A percentile compares a stretch with the other conserved stretches of the same genome.
These are phyloP conservation scores for Amniataba percoides DNA, from an alignment of 2,797 vertebrate genomes.

Conservation along the genomic window DNA sequence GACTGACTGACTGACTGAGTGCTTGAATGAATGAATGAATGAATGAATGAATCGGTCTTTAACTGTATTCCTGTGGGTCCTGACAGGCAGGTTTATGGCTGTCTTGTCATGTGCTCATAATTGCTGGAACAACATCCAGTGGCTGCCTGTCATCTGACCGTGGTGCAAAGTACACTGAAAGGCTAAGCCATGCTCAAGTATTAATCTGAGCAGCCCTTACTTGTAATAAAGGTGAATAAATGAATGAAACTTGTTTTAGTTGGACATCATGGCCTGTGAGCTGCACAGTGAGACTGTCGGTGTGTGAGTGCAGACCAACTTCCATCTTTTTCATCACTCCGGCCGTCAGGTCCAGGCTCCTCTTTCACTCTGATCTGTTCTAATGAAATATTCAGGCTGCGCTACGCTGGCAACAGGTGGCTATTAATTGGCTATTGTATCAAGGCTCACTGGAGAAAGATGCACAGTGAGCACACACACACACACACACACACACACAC, in stretches of 20 bases:
- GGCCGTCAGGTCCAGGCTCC: conserved; percentile 38
- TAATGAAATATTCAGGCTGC: conserved; percentile 76
- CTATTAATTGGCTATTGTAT: conserved; percentile 66
- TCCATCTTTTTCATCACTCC: not conserved
- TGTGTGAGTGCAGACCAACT: not conserved
- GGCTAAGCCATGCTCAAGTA: not conserved
- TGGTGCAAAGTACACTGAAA: conserved; percentile 70
- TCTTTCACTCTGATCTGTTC: conserved; percentile 67
- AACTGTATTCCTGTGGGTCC: not conserved
- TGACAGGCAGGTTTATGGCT: conserved; percentile 6
- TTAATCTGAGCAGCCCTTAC: not conserved
- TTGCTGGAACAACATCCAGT: conserved; percentile 14
- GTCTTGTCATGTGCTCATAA: conserved; percentile 47
- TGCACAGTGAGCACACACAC: conserved; percentile 7
- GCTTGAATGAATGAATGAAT: not conserved
- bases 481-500: conserved; percentile 9
- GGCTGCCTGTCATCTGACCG: conserved; percentile 63
- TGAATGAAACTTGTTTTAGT: not conserved
- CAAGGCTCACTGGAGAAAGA: conserved; percentile 21
- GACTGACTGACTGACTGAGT: no score
- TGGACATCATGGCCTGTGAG: not conserved
- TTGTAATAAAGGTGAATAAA: no score
- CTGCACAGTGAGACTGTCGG: not conserved
- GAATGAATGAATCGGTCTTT: not conserved
- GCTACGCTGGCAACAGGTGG: conserved; percentile 59